A percentile compares a stretch with the other conserved stretches of the same genome.
phyloP scores from a whole-genome alignment of 2,797 vertebrate genomes.

The Catharus ustulatus region DNA sequence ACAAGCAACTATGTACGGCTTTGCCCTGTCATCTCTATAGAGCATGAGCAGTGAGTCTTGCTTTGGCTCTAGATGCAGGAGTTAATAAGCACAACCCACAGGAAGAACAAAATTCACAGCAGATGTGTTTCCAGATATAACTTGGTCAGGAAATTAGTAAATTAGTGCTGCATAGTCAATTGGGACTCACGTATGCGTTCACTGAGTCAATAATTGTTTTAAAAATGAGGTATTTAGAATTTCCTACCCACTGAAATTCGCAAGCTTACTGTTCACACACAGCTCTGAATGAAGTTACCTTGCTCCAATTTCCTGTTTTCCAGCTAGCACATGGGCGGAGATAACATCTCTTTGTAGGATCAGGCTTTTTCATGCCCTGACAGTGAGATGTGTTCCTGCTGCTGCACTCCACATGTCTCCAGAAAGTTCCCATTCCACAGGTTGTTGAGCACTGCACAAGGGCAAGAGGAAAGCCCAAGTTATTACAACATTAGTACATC shows the following conservation, averaged over 20 bases:
- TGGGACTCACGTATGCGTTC: not conserved
- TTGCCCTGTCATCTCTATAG: not conserved
- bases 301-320: conserved; percentile 87
- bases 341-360: conserved; percentile 85
- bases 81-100: not conserved
- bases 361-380: conserved; percentile 80
- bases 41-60: not conserved
- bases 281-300: conserved; percentile 75
- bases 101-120: conserved; percentile 3
- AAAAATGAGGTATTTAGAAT: not conserved
- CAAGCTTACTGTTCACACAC: conserved; percentile 3
- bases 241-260: not conserved
- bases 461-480: not conserved
- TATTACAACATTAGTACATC: not conserved
- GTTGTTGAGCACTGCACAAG: conserved; percentile 85
- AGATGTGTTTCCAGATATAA: conserved; percentile 29
- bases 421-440: conserved; percentile 87
- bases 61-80: not conserved
- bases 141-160: conserved; percentile 34
- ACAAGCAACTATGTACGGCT: not conserved
- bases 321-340: conserved; percentile 87
- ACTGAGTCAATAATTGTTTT: conserved; percentile 35
- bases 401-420: conserved; percentile 85
- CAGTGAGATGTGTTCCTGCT: conserved; percentile 80
- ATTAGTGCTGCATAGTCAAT: not conserved